phyloP scores from a whole-genome alignment of 2,113 vertebrate genomes.

The Tenebrosternarchus preto region DNA sequence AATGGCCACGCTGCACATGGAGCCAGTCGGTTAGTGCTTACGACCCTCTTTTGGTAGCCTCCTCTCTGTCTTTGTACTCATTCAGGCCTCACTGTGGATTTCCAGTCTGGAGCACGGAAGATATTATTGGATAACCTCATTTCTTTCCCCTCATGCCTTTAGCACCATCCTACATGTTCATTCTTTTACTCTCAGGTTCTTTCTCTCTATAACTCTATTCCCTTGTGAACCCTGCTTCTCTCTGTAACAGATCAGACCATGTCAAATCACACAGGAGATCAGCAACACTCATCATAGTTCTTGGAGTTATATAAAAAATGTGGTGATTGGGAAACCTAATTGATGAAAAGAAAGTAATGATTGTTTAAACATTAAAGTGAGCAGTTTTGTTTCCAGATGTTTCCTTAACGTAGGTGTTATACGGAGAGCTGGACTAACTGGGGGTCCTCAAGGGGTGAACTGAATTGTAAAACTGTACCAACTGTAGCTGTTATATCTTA shows the following conservation, averaged over 20 bases:
- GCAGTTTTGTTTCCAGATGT: too few species aligned
- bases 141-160: constrained; percentile 1
- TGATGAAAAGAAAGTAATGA: too few species aligned
- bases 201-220: constrained; percentile 28
- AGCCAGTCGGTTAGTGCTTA: not conserved
- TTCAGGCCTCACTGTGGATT: constrained; percentile 25
- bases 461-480: too few species aligned
- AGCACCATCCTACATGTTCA: not conserved
- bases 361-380: too few species aligned
- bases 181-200: not conserved
- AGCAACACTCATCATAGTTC: not conserved
- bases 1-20: not conserved
- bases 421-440: too few species aligned
- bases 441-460: too few species aligned
- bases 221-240: constrained; percentile 4
- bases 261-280: constrained; percentile 56
- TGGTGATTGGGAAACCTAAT: not conserved
- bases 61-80: not conserved
- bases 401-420: too few species aligned
- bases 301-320: not conserved
- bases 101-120: constrained; percentile 4
- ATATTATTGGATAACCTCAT: constrained; percentile 27
- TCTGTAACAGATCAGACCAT: constrained; percentile 12
- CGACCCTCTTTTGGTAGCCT: not conserved
- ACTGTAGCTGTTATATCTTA: too few species aligned